phyloP scores from a whole-genome alignment of 2,113 vertebrate genomes.

The Propithecus coquereli region DNA sequence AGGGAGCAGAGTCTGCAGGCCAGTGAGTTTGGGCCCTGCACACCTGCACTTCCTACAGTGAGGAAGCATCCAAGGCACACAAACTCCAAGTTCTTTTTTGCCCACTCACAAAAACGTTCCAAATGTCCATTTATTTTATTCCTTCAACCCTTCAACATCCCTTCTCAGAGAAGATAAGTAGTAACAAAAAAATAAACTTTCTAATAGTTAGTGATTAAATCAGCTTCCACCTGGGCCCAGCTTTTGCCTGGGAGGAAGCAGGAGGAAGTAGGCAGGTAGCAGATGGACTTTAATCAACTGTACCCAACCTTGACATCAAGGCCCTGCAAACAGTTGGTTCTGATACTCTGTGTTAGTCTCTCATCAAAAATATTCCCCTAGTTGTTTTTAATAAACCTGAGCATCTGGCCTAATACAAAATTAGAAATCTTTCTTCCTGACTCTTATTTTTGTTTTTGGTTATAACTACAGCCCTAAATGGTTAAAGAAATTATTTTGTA shows the following conservation, averaged over 20 bases:
- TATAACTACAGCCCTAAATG: not conserved
- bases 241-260: not conserved
- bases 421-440: not conserved
- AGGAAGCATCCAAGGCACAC: not conserved
- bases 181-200: not conserved
- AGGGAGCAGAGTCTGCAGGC: no score
- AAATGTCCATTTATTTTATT: not conserved
- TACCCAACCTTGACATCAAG: no score
- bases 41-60: fast-evolving
- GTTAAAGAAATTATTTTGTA: not conserved
- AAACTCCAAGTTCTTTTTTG: not conserved
- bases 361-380: not conserved
- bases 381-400: not conserved
- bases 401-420: not conserved
- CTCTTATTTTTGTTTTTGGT: not conserved
- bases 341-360: no score
- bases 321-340: no score
- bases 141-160: not conserved
- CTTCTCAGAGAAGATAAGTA: not conserved
- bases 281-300: not conserved
- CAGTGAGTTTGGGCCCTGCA: not conserved
- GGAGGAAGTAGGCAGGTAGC: not conserved
- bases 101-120: not conserved
- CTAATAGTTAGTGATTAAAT: not conserved
- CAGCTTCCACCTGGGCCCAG: not conserved